Conservation (phyloP, 2,888 invertebrate genomes). For the Aphrophora alni region DNA sequence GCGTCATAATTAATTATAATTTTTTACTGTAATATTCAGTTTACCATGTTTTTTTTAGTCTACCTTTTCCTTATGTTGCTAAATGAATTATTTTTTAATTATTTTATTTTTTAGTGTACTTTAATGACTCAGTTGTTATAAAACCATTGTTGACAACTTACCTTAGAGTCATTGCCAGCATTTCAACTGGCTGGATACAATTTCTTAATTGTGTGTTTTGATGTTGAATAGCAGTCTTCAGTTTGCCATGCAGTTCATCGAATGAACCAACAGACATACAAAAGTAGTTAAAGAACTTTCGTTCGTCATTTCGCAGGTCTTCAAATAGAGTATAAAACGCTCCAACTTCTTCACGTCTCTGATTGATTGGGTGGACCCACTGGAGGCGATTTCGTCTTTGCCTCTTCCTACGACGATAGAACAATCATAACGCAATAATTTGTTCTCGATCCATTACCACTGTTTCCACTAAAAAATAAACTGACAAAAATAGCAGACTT, state of each 20-base stretch:
- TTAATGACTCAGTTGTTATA: too few relatives aligned
- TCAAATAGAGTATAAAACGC: slow-evolving; percentile 15
- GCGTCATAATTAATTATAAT: too few relatives aligned
- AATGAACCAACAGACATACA: slow-evolving; percentile 16
- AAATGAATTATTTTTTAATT: too few relatives aligned
- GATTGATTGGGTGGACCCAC: slow-evolving; percentile 31
- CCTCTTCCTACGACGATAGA: slow-evolving; percentile 26
- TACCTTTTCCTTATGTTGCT: too few relatives aligned
- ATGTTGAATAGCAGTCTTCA: not conserved
- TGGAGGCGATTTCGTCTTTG: slow-evolving; percentile 14
- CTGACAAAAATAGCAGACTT: too few relatives aligned
- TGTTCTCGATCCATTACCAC: too few relatives aligned
- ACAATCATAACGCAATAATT: slow-evolving; percentile 21
- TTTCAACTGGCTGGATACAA: slow-evolving; percentile 26
- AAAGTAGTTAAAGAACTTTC: slow-evolving; percentile 24
- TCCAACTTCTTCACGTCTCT: slow-evolving; percentile 18
- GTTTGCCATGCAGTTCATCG: slow-evolving; percentile 17
- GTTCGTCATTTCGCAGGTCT: not conserved
- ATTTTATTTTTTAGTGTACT: too few relatives aligned
- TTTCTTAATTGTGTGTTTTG: slow-evolving; percentile 17
- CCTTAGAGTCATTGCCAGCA: slow-evolving; percentile 27
- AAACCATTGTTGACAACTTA: slow-evolving; percentile 13
- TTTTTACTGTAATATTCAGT: too few relatives aligned
- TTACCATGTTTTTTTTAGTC: too few relatives aligned
- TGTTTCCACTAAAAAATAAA: too few relatives aligned